Evolutionary conservation across 1,140 invertebrate genomes (phyloP).

Genomic region (Ruditapes philippinarum): DNA sequence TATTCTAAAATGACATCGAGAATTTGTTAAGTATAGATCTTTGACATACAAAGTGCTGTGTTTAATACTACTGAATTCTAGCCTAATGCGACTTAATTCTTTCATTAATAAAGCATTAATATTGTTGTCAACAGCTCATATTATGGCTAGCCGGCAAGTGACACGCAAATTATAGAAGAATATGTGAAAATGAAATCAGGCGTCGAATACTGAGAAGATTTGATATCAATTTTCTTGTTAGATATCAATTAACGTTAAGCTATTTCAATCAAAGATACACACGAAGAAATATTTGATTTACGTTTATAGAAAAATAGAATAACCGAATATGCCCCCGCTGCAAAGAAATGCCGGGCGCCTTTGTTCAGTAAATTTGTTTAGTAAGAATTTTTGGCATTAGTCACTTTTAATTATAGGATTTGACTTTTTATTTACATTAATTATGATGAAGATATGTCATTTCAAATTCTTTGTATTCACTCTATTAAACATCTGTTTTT

Average conservation of each 20-base stretch:
- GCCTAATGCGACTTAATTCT: conserved; percentile 49
- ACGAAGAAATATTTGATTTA: conserved; percentile 26
- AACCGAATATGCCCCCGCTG: background rate
- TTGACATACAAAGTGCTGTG: conserved; percentile 58
- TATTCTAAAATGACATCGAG: conserved; percentile 21
- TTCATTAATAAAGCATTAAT: conserved; percentile 59
- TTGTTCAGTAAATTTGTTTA: background rate
- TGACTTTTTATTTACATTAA: too few relatives aligned
- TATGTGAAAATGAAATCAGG: conserved; percentile 57
- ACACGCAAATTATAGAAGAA: conserved; percentile 61
- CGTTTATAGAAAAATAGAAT: conserved; percentile 15
- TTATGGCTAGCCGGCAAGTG: conserved; percentile 33
- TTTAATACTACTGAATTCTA: conserved; percentile 30
- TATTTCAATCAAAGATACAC: conserved; percentile 22
- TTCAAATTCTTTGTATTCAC: too few relatives aligned
- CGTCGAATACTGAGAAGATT: conserved; percentile 35
- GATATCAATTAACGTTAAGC: conserved; percentile 62
- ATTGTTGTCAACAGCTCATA: conserved; percentile 49
- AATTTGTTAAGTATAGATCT: conserved; percentile 44
- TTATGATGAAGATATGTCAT: too few relatives aligned
- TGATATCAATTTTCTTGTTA: conserved; percentile 62
- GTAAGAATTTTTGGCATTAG: conserved; percentile 10
- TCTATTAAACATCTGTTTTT: too few relatives aligned
- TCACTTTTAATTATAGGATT: background rate
- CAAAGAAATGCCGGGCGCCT: background rate